Percentiles rank a stretch among this genome's conserved stretches.
phyloP scores from a whole-genome alignment of 2,888 invertebrate genomes.

The Eurois occulta region DNA sequence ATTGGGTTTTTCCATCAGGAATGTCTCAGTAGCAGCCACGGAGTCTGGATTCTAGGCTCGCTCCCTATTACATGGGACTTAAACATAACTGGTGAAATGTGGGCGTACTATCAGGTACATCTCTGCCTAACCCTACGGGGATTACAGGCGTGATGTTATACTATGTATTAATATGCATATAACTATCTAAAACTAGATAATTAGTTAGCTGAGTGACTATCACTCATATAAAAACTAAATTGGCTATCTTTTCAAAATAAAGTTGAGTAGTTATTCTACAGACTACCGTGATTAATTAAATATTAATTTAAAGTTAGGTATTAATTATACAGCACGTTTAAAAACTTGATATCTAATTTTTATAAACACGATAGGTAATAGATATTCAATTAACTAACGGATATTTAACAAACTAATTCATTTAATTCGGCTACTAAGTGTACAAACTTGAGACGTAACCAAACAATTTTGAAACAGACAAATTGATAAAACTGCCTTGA shows the following conservation, averaged over 20 bases:
- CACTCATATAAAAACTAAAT: background rate
- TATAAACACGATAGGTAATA: background rate
- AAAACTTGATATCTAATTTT: conserved; percentile 6
- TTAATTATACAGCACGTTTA: conserved; percentile 16
- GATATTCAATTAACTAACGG: conserved; percentile 30
- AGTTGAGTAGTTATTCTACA: too few relatives aligned
- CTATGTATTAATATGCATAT: background rate
- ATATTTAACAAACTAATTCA: conserved; percentile 30
- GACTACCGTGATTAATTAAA: conserved; percentile 10
- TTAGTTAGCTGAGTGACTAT: background rate
- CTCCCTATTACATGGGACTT: too few relatives aligned
- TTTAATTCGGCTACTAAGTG: conserved; percentile 11
- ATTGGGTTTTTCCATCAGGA: too few relatives aligned
- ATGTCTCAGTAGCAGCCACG: too few relatives aligned
- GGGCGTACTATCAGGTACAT: too few relatives aligned
- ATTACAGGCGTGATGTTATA: too few relatives aligned
- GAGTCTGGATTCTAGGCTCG: too few relatives aligned
- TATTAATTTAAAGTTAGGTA: background rate
- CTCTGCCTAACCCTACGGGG: too few relatives aligned
- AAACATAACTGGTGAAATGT: too few relatives aligned
- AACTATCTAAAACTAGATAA: background rate
- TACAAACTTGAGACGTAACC: background rate
- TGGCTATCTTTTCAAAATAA: background rate
- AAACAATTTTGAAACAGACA: background rate
- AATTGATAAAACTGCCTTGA: background rate